phyloP scores from a whole-genome alignment of 2,113 vertebrate genomes.

The Crypturellus undulatus region DNA sequence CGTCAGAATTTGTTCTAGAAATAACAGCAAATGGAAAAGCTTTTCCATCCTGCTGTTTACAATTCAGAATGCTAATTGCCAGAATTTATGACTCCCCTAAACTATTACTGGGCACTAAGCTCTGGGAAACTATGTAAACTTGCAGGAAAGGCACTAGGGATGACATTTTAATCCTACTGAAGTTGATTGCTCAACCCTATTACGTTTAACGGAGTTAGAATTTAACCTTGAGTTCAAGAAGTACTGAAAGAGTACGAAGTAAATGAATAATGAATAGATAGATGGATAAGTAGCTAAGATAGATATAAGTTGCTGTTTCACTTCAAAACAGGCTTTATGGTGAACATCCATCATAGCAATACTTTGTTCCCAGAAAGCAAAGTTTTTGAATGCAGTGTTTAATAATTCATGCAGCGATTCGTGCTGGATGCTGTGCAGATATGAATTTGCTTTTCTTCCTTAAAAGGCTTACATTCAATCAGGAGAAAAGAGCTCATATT shows the following conservation, averaged over 20 bases:
- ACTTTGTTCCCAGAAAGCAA: background rate
- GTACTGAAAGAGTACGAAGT: background rate
- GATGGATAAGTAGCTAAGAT: background rate
- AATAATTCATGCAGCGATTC: constrained; percentile 49
- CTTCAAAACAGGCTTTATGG: background rate
- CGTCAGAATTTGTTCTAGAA: background rate
- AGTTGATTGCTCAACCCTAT: background rate
- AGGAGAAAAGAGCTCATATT: constrained; percentile 57
- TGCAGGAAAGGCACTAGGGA: background rate
- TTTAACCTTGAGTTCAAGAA: constrained; percentile 31
- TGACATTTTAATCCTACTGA: background rate
- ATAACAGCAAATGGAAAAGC: background rate
- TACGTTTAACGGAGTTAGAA: background rate
- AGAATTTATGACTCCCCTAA: background rate
- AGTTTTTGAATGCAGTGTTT: constrained; percentile 20
- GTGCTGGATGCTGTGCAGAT: background rate
- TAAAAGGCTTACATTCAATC: constrained; percentile 14
- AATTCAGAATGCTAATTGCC: background rate
- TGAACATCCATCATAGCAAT: background rate
- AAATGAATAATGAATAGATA: background rate
- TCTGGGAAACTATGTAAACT: constrained; percentile 4
- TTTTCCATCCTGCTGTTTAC: background rate
- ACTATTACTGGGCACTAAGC: background rate
- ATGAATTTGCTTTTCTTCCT: constrained; percentile 48
- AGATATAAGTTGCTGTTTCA: background rate